A percentile compares a stretch with the other conserved stretches of the same genome.
phyloP scores from a whole-genome alignment of 2,797 vertebrate genomes.

The Psittacula echo region DNA sequence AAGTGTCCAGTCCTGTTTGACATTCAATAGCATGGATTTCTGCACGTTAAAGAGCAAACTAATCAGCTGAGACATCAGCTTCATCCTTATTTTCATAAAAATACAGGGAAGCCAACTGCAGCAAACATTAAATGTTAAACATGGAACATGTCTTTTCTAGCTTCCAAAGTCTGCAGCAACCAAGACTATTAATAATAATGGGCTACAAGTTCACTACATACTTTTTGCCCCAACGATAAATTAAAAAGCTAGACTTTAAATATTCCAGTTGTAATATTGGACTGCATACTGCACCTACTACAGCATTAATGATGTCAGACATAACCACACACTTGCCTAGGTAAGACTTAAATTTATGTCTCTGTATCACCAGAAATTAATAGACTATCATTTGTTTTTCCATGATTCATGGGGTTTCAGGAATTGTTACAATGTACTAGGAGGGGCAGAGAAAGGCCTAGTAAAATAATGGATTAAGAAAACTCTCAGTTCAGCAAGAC shows the following conservation, averaged over 20 bases:
- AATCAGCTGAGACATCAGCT: not conserved
- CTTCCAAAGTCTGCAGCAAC: not conserved
- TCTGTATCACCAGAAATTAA: not conserved
- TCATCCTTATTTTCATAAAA: not conserved
- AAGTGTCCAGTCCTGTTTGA: not conserved
- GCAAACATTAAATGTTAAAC: not conserved
- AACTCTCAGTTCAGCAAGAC: not conserved
- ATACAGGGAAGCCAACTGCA: not conserved
- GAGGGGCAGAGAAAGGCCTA: not conserved
- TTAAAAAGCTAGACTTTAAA: not conserved
- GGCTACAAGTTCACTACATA: not conserved
- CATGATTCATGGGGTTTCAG: slow-evolving; percentile 1
- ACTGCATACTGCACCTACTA: not conserved
- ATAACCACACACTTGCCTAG: not conserved
- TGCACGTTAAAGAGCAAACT: not conserved
- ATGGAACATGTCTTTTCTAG: not conserved
- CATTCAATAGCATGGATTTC: not conserved
- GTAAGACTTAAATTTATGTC: not conserved
- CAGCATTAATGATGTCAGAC: not conserved
- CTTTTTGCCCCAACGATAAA: not conserved
- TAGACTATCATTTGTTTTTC: not conserved
- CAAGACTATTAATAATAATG: not conserved
- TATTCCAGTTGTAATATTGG: not conserved
- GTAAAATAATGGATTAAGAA: slow-evolving; percentile 42
- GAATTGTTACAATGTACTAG: not conserved